Percentiles rank a stretch among this genome's conserved stretches.
These are phyloP conservation scores for Psephotus haematonotus DNA, from an alignment of 2,113 vertebrate genomes.

Conservation along the genomic window DNA sequence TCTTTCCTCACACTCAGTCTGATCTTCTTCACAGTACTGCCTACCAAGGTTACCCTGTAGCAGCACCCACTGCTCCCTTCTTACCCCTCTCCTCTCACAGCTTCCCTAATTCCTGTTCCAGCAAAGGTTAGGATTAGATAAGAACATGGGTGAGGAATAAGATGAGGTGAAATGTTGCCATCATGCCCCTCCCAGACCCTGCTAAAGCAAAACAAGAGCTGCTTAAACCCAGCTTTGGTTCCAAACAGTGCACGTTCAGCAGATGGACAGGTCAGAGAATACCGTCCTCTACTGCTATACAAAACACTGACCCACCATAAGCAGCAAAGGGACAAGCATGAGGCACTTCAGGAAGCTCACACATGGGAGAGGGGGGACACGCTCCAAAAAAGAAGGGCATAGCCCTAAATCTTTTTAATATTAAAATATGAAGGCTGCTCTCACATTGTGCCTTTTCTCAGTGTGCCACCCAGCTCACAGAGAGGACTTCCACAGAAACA, in stretches of 20 bases:
- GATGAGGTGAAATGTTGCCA: background rate
- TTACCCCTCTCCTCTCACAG: background rate
- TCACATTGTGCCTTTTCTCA: background rate
- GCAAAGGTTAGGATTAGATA: background rate
- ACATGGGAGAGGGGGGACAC: background rate
- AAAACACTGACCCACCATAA: background rate
- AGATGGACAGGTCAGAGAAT: background rate
- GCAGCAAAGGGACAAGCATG: background rate
- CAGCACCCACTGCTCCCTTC: background rate
- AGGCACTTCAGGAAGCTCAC: background rate
- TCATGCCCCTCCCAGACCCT: background rate
- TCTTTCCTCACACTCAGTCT: background rate
- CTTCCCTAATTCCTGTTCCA: background rate
- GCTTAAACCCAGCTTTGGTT: background rate
- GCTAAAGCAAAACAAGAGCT: background rate
- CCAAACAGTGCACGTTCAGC: background rate
- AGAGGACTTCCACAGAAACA: background rate
- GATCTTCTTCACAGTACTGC: background rate
- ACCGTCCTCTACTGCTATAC: background rate
- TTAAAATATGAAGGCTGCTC: background rate
- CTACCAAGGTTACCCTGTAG: background rate
- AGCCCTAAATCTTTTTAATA: background rate
- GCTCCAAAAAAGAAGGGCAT: background rate
- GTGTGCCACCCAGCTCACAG: background rate
- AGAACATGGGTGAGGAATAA: background rate